phyloP scores from a whole-genome alignment of 2,888 invertebrate species.

The Neoascia interrupta region DNA sequence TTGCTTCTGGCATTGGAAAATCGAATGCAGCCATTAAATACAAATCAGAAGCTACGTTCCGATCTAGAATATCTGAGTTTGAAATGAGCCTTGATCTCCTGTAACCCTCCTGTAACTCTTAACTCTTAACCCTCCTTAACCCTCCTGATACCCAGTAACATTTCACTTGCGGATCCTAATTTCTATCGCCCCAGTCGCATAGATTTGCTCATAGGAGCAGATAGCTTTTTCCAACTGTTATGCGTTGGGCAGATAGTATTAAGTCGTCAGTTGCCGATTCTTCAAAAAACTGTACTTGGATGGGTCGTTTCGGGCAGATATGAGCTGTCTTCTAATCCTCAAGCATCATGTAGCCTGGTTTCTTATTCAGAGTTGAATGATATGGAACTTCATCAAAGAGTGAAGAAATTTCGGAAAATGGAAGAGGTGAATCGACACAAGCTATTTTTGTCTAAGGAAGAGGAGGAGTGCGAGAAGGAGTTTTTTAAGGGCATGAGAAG shows the following conservation, averaged over 20 bases:
- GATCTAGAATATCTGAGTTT: conserved; percentile 4
- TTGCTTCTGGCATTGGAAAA: conserved; percentile 6
- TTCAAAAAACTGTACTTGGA: conserved; percentile 5
- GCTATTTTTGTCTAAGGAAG: background rate
- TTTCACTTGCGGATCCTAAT: conserved; percentile 2
- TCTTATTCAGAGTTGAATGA: background rate
- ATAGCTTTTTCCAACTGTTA: background rate
- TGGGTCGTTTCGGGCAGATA: conserved; percentile 3
- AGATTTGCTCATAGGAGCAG: conserved; percentile 16
- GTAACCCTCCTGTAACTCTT: background rate
- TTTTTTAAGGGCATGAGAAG: background rate
- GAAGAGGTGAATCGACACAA: background rate
- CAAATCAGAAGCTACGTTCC: conserved; percentile 1
- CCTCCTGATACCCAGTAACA: background rate
- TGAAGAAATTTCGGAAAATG: conserved; percentile 20
- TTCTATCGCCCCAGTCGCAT: background rate
- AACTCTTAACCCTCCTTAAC: background rate
- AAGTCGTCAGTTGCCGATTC: background rate
- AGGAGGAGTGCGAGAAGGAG: conserved; percentile 1
- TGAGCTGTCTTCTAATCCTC: background rate
- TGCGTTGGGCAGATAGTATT: conserved; percentile 10
- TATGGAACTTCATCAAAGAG: background rate
- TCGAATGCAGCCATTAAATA: background rate
- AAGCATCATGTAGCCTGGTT: background rate
- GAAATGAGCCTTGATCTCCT: background rate